A percentile compares a stretch with the other conserved stretches of the same genome.
Evolutionary conservation across 1,140 invertebrate species (phyloP).

Genomic region (Dinoponera quadriceps): DNA sequence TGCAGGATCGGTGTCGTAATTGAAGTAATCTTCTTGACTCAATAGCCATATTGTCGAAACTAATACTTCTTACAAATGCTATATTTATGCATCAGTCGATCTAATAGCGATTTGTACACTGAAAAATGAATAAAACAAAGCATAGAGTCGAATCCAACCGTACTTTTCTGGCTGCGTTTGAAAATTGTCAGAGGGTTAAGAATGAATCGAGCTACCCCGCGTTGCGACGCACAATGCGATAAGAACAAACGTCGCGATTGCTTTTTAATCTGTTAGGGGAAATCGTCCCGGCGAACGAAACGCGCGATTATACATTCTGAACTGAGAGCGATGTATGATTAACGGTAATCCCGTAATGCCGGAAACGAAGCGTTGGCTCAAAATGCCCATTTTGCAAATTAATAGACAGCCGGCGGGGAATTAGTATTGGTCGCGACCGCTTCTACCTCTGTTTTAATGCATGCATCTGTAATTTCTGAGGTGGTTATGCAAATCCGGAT

Average conservation of each 20-base stretch:
- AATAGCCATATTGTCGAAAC: too few relatives aligned
- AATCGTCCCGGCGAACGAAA: background rate
- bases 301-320: conserved; percentile 34
- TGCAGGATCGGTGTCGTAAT: too few relatives aligned
- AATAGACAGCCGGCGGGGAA: conserved; percentile 67
- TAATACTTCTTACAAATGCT: too few relatives aligned
- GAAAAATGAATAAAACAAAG: too few relatives aligned
- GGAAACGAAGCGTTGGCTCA: conserved; percentile 50
- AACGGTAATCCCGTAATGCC: conserved; percentile 55
- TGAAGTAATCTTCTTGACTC: too few relatives aligned
- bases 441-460: conserved; percentile 69
- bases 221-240: background rate
- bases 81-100: too few relatives aligned
- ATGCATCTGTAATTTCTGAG: conserved; percentile 77
- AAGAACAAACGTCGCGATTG: background rate
- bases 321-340: conserved; percentile 28
- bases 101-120: too few relatives aligned
- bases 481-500: conserved; percentile 78
- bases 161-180: too few relatives aligned
- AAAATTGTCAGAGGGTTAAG: too few relatives aligned
- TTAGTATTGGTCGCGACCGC: conserved; percentile 67
- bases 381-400: conserved; percentile 69
- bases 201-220: too few relatives aligned
- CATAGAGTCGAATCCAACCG: too few relatives aligned
- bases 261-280: background rate